Evolutionary conservation across 2,797 vertebrate species (phyloP), one percentile per base, ranked within the genome.

Genomic region (Petrocephalus sullivani): DNA sequence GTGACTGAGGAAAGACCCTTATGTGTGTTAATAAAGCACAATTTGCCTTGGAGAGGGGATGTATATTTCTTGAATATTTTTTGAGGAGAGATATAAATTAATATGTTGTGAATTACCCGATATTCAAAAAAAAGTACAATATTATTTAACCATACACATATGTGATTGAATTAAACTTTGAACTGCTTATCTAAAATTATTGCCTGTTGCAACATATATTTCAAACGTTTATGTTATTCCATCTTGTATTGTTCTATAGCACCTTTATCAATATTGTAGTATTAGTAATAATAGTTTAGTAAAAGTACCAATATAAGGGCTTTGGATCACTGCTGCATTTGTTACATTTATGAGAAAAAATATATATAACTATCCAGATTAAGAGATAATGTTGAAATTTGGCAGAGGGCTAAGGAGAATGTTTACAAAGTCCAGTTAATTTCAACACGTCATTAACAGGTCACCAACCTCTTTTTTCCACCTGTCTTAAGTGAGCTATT

Each of bases 1-100:
- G 87, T 89, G 58, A 90, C 53, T 71, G 84, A 89, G 86, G 87
- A 37, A 89, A 87, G 89, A 86, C 41, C 75, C 41, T 46, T 81
- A 49, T 0, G 16, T n/a, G 75, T 8, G 37, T 81, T 49, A 81
- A 41, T 56, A 28, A 56, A 84, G 82, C 82, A 84, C 53, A 14
- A 23, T 53, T 10, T 51, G n/a, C 0, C 46, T 21, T 84, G 46
- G n/a, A 23, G 49, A 9, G 78, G 46, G 23, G 21, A 23, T 53
- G 49, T 53, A 49, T 82, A 71, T 71, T 37, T 71, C 33, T 71
- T 71, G 28, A 71, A 71, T 5, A 37, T 71, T 71, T 71, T 67
- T 71, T 71, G 14, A 71, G 28, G 64, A 37, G 4, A 37, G 28
- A 71, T 71, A 37, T 6, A 49, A 81, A 81, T 81, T 21, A 49